These are phyloP conservation scores for Callinectes sapidus DNA, from an alignment of 2,888 invertebrate species.

Conservation along the genomic window DNA sequence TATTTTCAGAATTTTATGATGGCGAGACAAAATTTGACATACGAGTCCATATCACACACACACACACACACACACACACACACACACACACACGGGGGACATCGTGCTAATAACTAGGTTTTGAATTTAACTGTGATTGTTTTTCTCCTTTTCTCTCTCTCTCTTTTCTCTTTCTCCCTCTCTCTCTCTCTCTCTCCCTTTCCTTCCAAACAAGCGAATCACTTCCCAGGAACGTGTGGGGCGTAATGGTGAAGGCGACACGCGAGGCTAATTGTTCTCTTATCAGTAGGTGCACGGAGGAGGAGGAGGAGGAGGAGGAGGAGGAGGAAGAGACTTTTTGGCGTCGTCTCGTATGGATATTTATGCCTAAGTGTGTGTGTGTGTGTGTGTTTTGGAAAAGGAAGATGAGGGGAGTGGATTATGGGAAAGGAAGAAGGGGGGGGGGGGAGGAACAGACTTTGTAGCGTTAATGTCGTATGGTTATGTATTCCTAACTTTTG, in stretches of 20 bases:
- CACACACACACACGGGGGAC: not conserved
- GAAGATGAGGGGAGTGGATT: not conserved
- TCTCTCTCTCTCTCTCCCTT: not conserved
- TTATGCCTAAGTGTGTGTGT: slow-evolving; percentile 6
- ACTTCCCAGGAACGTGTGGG: slow-evolving; percentile 27
- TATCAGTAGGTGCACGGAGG: not conserved
- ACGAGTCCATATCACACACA: not conserved
- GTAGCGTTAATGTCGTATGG: not conserved
- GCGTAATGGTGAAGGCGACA: not conserved
- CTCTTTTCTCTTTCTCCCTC: not conserved
- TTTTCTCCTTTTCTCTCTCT: not conserved
- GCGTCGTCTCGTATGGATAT: not conserved
- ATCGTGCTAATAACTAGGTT: not conserved
- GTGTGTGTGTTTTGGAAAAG: not conserved
- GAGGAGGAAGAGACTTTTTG: not conserved
- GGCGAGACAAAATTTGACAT: no score
- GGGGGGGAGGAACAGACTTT: not conserved
- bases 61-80: slow-evolving; percentile 18
- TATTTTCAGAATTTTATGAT: not conserved
- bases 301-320: not conserved
- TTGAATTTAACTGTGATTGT: slow-evolving; percentile 8
- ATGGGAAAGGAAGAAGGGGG: no score
- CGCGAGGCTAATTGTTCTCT: slow-evolving; percentile 31
- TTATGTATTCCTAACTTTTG: not conserved
- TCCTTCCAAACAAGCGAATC: not conserved